Evolutionary conservation across 2,888 invertebrate genomes (phyloP), one percentile per base, ranked within the genome.

Genomic region (Caenorhabditis sp.): DNA sequence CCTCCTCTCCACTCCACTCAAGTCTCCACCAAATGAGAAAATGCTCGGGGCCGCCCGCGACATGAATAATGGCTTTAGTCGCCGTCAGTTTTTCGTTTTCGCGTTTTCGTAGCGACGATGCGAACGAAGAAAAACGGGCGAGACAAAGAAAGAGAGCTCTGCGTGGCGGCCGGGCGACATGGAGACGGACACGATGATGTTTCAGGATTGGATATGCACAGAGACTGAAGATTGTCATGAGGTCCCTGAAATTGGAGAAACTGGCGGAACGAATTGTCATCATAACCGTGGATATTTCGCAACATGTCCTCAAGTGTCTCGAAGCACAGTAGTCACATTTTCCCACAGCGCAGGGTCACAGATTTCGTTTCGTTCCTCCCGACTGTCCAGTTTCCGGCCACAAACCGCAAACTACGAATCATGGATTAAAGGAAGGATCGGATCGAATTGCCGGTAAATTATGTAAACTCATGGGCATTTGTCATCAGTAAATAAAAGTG

Each of bases 31-130:
- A 64, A 64, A 72, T 64, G 55, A 56, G 65, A 67, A 74, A 65
- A 74, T 40, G 72, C 64, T 72, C 32, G 58, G 18, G 22, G 55
- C 26, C 60, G 44, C 35, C 61, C 28, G 11, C 40, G 64, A 51
- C 60, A 74, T 67, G 65, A 74, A 74, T 74, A 65, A 74, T 74
- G 65, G 51, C 15, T 74, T 74, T 74, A 13, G 72, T 28, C 28
- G 55, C 56, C 51, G 47, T n/a, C n/a, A n/a, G n/a, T 56, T 51
- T 58, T 61, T 35, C 47, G 56, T 69, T n/a, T n/a, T n/a, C n/a
- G n/a, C n/a, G n/a, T n/a, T n/a, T n/a, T n/a, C n/a, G n/a, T n/a
- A n/a, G n/a, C n/a, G n/a, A n/a, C n/a, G n/a, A 32, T 32, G 9
- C 32, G 32, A 32, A 69, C 9, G 26, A 60, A 55, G 53, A 20